A percentile compares a stretch with the other conserved stretches of the same genome.
Evolutionary conservation across 2,888 invertebrate genomes (phyloP).

Genomic region (Minunthozetes semirufus): DNA sequence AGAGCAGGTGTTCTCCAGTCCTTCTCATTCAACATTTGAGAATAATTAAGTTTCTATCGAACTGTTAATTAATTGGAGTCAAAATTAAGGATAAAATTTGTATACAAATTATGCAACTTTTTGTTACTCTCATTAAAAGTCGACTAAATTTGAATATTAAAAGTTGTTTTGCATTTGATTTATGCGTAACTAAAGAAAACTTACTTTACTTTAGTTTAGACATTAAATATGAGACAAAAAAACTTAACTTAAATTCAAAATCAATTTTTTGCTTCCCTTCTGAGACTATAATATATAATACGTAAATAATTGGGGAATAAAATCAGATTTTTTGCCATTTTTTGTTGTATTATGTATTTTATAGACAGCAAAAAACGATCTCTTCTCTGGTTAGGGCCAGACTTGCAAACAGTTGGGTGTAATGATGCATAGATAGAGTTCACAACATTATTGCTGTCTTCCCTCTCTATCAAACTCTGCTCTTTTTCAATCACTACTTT

Average conservation of each 20-base stretch:
- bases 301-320: slow-evolving; percentile 12
- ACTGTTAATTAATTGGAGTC: not conserved
- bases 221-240: not conserved
- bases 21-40: not conserved
- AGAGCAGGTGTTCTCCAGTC: too few relatives aligned
- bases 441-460: too few relatives aligned
- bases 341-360: not conserved
- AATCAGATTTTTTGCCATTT: slow-evolving; percentile 2
- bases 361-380: not conserved
- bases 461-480: not conserved
- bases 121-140: not conserved
- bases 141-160: not conserved
- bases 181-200: not conserved
- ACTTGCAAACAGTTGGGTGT: not conserved
- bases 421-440: slow-evolving; percentile 20
- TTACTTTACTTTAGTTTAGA: not conserved
- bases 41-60: slow-evolving; percentile 1
- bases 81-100: not conserved
- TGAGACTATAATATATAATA: not conserved
- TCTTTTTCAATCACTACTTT: not conserved
- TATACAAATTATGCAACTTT: not conserved
- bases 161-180: not conserved
- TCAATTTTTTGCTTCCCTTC: not conserved
- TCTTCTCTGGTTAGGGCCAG: not conserved
- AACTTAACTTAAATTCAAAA: not conserved